phyloP scores from a whole-genome alignment of 2,113 vertebrate genomes.

The Struthio camelus region DNA sequence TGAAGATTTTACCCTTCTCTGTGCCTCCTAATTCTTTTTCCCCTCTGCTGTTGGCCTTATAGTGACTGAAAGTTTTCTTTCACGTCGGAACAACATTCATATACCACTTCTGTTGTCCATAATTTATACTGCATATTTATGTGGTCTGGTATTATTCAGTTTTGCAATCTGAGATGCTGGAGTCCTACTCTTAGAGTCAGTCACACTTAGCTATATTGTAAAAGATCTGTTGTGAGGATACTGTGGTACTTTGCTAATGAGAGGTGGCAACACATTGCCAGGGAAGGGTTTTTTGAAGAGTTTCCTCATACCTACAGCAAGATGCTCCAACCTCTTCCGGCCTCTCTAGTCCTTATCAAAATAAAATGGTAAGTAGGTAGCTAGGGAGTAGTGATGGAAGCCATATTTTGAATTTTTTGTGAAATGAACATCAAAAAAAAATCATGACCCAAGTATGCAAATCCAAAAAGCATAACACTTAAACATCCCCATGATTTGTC shows the following conservation, averaged over 20 bases:
- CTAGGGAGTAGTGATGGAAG: background rate
- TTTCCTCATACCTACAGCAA: background rate
- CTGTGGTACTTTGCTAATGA: background rate
- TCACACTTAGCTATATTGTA: background rate
- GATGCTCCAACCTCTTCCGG: background rate
- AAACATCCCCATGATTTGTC: background rate
- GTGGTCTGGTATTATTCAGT: background rate
- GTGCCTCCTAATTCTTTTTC: background rate
- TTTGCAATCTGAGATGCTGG: background rate
- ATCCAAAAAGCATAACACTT: background rate
- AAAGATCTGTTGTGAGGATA: background rate
- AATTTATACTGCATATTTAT: background rate
- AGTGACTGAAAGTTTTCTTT: background rate
- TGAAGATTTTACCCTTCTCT: background rate
- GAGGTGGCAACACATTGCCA: background rate
- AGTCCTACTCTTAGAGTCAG: background rate
- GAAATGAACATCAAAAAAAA: background rate
- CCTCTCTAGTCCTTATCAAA: background rate
- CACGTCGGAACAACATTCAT: background rate
- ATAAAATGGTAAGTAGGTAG: background rate
- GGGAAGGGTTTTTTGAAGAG: background rate
- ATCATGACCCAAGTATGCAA: background rate
- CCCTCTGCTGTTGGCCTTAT: background rate
- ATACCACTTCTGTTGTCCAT: background rate
- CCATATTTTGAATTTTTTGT: background rate